These are phyloP conservation scores for Lepisosteus osseus DNA, from an alignment of 2,113 vertebrate species.

Conservation along the genomic window DNA sequence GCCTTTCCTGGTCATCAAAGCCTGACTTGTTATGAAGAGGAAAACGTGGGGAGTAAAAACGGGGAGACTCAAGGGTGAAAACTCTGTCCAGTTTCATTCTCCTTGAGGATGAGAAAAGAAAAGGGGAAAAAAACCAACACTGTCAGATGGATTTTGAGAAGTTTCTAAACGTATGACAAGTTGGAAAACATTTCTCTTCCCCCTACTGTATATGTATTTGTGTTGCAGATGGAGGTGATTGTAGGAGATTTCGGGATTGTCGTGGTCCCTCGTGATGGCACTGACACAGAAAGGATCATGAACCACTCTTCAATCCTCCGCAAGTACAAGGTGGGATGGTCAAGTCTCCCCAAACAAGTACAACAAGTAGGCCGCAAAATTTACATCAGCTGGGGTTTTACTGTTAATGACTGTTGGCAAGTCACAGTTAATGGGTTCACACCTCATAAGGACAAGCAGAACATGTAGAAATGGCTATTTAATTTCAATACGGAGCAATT, in stretches of 20 bases:
- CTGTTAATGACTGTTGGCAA: too few species aligned
- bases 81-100: too few species aligned
- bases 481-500: background rate
- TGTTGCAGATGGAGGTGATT: slow-evolving; percentile 90
- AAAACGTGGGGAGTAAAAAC: too few species aligned
- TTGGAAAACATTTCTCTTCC: background rate
- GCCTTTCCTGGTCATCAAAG: too few species aligned
- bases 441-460: too few species aligned
- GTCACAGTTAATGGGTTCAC: too few species aligned
- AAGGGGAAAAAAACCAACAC: too few species aligned
- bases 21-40: too few species aligned
- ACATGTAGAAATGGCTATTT: background rate
- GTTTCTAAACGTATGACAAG: background rate
- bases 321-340: slow-evolving; percentile 82
- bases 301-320: slow-evolving; percentile 95
- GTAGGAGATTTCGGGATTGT: slow-evolving; percentile 96
- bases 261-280: slow-evolving; percentile 89
- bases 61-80: too few species aligned
- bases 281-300: slow-evolving; percentile 90
- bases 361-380: background rate
- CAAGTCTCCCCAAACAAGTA: background rate
- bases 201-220: background rate
- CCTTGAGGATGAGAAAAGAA: too few species aligned
- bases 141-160: background rate
- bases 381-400: too few species aligned